Evolutionary conservation across 2,888 invertebrate genomes (phyloP).

Genomic region (Campoplex capitator): DNA sequence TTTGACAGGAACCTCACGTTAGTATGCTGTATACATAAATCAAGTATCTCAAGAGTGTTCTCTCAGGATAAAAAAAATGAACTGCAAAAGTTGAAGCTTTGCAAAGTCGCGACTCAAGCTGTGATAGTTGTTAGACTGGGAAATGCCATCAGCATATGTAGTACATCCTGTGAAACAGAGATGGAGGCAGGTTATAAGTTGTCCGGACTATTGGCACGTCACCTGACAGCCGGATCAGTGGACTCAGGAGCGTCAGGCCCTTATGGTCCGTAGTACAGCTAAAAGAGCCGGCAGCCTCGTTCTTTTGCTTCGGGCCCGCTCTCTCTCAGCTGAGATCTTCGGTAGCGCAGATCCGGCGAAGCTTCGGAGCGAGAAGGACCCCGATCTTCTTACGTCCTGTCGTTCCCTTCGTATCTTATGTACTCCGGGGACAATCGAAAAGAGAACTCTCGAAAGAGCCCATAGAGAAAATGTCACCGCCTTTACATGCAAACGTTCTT

Average conservation of each 20-base stretch:
- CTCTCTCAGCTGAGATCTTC: conserved; percentile 8
- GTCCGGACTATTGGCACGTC: conserved; percentile 39
- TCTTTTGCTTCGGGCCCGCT: neutral
- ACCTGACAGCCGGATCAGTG: conserved; percentile 47
- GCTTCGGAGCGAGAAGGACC: conserved; percentile 48
- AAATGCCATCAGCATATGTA: neutral
- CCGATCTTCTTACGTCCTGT: conserved; percentile 55
- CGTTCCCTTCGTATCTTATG: conserved; percentile 50
- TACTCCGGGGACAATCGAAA: conserved; percentile 68
- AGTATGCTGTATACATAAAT: neutral
- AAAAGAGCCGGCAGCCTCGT: conserved; percentile 52
- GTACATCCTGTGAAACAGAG: neutral
- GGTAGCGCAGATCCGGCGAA: conserved; percentile 56
- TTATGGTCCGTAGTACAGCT: conserved; percentile 37
- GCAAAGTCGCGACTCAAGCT: neutral
- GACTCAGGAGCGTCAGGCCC: conserved; percentile 32
- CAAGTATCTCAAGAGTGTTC: neutral
- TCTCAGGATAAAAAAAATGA: neutral
- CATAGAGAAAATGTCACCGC: conserved; percentile 78
- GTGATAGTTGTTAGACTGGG: neutral
- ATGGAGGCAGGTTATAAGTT: conserved; percentile 27
- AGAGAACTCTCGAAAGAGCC: conserved; percentile 70
- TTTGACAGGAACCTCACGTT: neutral
- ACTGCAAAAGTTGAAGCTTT: neutral
- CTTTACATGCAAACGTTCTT: conserved; percentile 71